Percentiles rank a stretch among this genome's conserved stretches.
Evolutionary conservation across 2,113 vertebrate species (phyloP).

Genomic region (Chroicocephalus ridibundus): DNA sequence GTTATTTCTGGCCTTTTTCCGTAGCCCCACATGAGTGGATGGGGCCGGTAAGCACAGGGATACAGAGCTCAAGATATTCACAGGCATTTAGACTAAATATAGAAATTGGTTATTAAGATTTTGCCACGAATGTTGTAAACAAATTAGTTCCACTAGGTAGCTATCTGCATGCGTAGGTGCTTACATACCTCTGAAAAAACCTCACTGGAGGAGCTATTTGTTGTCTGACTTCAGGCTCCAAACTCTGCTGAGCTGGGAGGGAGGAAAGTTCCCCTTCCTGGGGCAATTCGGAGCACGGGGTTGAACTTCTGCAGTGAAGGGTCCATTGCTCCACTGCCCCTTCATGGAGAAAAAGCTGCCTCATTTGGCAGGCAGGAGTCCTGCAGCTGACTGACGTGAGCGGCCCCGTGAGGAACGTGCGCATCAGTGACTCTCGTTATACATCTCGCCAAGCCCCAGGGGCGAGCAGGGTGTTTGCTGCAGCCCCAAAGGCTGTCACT

Average conservation of each 20-base stretch:
- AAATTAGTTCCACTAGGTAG: slow-evolving; percentile 40
- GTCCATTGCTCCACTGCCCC: background rate
- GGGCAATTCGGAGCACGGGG: background rate
- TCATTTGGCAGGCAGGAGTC: background rate
- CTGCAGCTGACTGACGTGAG: background rate
- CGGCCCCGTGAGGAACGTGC: background rate
- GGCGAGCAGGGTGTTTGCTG: background rate
- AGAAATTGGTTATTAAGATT: slow-evolving; percentile 2
- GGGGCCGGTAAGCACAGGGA: background rate
- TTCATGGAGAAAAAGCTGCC: background rate
- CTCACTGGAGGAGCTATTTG: background rate
- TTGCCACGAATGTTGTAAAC: slow-evolving; percentile 12
- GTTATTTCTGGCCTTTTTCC: background rate
- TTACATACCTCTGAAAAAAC: background rate
- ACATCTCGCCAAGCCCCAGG: background rate
- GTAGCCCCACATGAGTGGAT: background rate
- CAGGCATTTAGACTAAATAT: background rate
- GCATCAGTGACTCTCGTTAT: background rate
- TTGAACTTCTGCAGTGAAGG: background rate
- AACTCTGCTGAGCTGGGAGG: background rate
- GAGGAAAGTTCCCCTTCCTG: background rate
- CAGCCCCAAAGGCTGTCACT: background rate
- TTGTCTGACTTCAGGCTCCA: background rate
- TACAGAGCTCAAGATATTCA: background rate
- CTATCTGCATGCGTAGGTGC: background rate